A percentile compares a stretch with the other conserved stretches of the same genome.
phyloP scores from a whole-genome alignment of 1,140 invertebrate species.

The Drosophila trapezifrons region DNA sequence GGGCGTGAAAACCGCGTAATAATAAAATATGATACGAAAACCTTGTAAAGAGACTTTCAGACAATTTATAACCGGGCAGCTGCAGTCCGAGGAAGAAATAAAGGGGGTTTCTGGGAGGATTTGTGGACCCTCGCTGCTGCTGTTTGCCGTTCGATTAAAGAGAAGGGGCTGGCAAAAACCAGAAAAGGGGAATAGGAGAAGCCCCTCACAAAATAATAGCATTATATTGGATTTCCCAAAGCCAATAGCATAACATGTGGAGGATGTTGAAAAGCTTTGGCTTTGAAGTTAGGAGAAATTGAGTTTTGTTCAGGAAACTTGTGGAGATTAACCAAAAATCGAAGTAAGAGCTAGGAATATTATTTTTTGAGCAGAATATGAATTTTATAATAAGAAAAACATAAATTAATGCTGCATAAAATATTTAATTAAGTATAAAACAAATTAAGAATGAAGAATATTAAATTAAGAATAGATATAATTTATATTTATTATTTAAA shows the following conservation, averaged over 20 bases:
- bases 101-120: not conserved
- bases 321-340: not conserved
- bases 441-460: too few species aligned
- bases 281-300: not conserved
- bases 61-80: constrained; percentile 63
- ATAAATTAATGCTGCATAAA: too few species aligned
- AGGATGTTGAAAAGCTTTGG: not conserved
- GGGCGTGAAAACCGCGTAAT: constrained; percentile 69
- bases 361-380: too few species aligned
- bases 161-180: not conserved
- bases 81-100: constrained; percentile 6
- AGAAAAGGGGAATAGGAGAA: not conserved
- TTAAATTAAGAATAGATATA: not conserved
- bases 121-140: constrained; percentile 7
- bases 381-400: too few species aligned
- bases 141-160: constrained; percentile 53
- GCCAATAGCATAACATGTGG: constrained; percentile 29
- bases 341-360: too few species aligned
- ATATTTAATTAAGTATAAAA: too few species aligned
- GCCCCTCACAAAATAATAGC: constrained; percentile 17
- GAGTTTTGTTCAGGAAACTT: not conserved
- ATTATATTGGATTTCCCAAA: constrained; percentile 44
- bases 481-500: not conserved
- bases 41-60: constrained; percentile 70
- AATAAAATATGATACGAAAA: constrained; percentile 71